Evolutionary conservation across 2,797 vertebrate species (phyloP).

Genomic region (Mastacembelus armatus): DNA sequence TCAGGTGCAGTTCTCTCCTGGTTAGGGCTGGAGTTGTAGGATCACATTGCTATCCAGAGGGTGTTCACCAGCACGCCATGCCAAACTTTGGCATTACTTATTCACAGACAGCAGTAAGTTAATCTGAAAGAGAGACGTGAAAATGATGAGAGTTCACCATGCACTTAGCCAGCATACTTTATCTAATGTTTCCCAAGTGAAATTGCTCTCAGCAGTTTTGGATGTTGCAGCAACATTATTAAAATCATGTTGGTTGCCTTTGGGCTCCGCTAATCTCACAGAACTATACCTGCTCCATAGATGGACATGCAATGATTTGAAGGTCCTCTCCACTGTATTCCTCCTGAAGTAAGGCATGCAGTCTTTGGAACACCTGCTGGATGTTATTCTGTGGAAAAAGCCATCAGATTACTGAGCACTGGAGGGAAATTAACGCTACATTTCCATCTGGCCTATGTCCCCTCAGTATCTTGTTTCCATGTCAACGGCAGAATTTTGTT

Average conservation of each 20-base stretch:
- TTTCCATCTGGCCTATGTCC: slow-evolving; percentile 72
- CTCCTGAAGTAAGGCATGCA: slow-evolving; percentile 92
- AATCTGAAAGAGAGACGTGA: slow-evolving; percentile 85
- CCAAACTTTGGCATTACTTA: slow-evolving; percentile 82
- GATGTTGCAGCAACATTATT: slow-evolving; percentile 51
- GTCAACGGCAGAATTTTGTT: slow-evolving; percentile 72
- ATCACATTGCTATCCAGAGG: slow-evolving; percentile 39
- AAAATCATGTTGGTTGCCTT: slow-evolving; percentile 50
- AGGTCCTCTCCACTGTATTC: slow-evolving; percentile 95
- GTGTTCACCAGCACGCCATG: slow-evolving; percentile 31
- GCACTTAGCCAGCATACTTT: slow-evolving; percentile 45
- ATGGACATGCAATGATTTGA: slow-evolving; percentile 95
- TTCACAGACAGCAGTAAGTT: slow-evolving; percentile 92
- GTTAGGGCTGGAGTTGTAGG: slow-evolving; percentile 49
- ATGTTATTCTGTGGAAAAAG: slow-evolving; percentile 89
- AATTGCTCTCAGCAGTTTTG: slow-evolving; percentile 55
- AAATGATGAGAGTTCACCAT: slow-evolving; percentile 44
- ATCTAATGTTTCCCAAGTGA: slow-evolving; percentile 44
- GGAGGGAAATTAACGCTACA: slow-evolving; percentile 70
- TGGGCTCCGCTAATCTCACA: slow-evolving; percentile 39
- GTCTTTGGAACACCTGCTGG: slow-evolving; percentile 96
- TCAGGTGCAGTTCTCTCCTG: slow-evolving; percentile 40
- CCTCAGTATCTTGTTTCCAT: slow-evolving; percentile 77
- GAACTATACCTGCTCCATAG: slow-evolving; percentile 86
- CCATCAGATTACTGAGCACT: slow-evolving; percentile 68